A percentile compares a stretch with the other conserved stretches of the same genome.
phyloP scores from a whole-genome alignment of 1,140 invertebrate species.

The Lucilia sericata region DNA sequence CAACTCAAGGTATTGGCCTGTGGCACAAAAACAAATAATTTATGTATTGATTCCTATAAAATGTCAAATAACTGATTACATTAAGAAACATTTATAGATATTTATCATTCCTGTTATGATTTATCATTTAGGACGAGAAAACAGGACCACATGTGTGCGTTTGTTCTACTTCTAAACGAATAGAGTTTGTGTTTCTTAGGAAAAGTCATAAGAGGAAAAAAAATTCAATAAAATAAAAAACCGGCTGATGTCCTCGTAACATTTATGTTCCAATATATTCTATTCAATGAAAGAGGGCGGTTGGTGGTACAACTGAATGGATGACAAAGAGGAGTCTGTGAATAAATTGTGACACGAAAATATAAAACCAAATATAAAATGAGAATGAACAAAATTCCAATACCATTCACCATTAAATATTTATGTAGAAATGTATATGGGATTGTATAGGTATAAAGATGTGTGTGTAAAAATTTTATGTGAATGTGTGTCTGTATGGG shows the following conservation, averaged over 20 bases:
- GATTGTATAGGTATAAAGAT: no score
- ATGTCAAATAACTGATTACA: neutral
- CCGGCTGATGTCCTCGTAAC: neutral
- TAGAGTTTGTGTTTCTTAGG: neutral
- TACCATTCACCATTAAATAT: slow-evolving; percentile 1
- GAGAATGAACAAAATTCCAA: neutral
- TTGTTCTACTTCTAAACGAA: neutral
- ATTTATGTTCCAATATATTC: neutral
- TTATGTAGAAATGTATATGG: neutral
- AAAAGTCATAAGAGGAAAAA: neutral
- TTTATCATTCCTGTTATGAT: neutral
- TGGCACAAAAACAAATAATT: no score
- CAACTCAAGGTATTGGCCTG: no score
- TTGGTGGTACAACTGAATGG: neutral
- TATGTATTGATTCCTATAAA: no score
- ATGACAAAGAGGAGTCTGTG: neutral
- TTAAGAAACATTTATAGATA: slow-evolving; percentile 1
- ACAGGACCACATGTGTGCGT: neutral
- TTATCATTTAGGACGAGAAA: neutral
- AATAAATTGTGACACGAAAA: neutral
- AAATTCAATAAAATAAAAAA: neutral
- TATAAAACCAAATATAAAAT: neutral
- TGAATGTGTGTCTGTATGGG: neutral
- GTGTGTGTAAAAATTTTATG: neutral
- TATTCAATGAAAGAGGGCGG: no score